Conservation (phyloP, 2,888 invertebrate species). For the Nephrotoma appendiculata region DNA sequence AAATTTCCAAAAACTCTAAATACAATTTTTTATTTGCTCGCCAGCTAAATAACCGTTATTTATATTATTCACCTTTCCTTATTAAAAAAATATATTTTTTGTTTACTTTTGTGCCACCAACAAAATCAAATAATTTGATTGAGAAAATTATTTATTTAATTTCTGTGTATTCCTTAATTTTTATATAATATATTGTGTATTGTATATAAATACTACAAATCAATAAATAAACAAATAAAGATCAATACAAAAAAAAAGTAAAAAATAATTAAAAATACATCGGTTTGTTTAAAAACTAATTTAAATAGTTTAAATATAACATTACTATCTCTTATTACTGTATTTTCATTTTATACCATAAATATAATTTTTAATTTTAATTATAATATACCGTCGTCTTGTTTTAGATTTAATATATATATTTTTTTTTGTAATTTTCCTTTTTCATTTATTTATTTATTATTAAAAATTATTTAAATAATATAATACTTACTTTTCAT, state of each 20-base stretch:
- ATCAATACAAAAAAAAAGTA: background rate
- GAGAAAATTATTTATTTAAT: background rate
- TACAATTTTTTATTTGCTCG: background rate
- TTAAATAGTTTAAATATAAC: background rate
- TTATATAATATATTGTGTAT: background rate
- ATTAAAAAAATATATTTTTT: background rate
- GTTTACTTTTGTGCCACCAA: background rate
- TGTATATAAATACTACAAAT: background rate
- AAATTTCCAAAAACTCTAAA: background rate
- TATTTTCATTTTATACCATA: background rate
- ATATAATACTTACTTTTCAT: background rate
- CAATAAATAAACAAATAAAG: background rate
- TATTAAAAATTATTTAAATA: background rate
- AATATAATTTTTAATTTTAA: background rate
- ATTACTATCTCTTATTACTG: background rate
- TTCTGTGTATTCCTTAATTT: background rate
- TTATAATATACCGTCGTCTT: background rate
- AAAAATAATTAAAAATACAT: background rate
- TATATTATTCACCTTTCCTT: background rate
- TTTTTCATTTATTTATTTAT: background rate
- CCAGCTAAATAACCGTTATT: background rate
- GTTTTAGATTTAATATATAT: background rate
- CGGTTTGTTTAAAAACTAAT: background rate
- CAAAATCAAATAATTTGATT: background rate
- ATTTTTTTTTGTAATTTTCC: background rate